Base-by-base conservation (phyloP, 2,888 invertebrate species). In the Elgonia sp. region DNA sequence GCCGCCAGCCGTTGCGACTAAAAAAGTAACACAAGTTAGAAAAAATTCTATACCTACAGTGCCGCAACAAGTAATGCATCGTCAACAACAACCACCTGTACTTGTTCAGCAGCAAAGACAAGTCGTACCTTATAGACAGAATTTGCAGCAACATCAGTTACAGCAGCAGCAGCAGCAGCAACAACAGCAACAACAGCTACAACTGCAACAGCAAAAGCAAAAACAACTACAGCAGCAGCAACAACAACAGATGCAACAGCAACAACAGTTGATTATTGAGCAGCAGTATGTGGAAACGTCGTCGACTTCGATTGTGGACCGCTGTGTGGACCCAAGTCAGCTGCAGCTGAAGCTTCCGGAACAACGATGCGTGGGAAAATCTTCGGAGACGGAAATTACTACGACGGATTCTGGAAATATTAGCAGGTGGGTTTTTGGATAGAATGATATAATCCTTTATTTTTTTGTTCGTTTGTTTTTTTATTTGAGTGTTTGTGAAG, bases 281-380 rank as follows among this genome's bases (percentile, higher is more conserved):
- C 88, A 88, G 18, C 87, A 84, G 57, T 84, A 50, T 62, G 46
- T 79, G 16, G 84, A 81, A 39, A 60, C 86, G 16, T 46, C 84
- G 5, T 53, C 90, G 69, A 57, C 89, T 16, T n/a, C 89, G 63
- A 39, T 89, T 87, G 37, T 90, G 86, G 21, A 82, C 21, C 91
- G 93, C 16, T 89, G 92, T 84, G 42, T 90, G 88, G 21, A 82
- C 18, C 91, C 93, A 21, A 89, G 92, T 21, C 92, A 93, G 75
- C 69, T 93, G 14, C 93, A 94, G 83, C 84, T 93, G 14, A 92
- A 92, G 72, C 89, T 93, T 14, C 91, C 92, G 0, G 93, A 94
- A 0, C 92, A 92, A 29, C 93, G 90, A 63, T 75, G 90, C 57
- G 18, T 82, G 0, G 81, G 89, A 5, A 93, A 92, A 85, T 76